These are phyloP conservation scores for Chouioia cunea DNA, from an alignment of 2,888 invertebrate species.

Conservation along the genomic window DNA sequence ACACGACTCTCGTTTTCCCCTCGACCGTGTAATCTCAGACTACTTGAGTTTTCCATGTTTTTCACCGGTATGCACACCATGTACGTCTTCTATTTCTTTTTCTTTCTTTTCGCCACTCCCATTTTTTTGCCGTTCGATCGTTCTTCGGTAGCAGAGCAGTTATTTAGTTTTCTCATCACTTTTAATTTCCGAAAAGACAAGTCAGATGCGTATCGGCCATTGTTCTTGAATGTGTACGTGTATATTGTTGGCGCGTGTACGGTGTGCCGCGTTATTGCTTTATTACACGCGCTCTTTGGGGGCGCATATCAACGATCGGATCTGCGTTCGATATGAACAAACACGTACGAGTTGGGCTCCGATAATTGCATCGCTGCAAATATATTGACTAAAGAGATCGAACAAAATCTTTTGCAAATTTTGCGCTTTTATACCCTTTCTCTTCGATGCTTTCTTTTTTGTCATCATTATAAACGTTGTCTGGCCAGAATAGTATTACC, in stretches of 20 bases:
- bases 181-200: slow-evolving; percentile 66
- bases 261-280: slow-evolving; percentile 43
- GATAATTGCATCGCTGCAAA: slow-evolving; percentile 62
- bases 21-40: slow-evolving; percentile 49
- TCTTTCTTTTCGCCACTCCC: neutral
- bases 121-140: slow-evolving; percentile 44
- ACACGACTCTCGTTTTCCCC: slow-evolving; percentile 47
- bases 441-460: neutral
- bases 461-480: neutral
- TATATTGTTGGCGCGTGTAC: slow-evolving; percentile 4
- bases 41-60: slow-evolving; percentile 8
- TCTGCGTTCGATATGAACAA: slow-evolving; percentile 46
- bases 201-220: slow-evolving; percentile 61
- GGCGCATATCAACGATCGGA: slow-evolving; percentile 60
- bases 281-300: slow-evolving; percentile 44
- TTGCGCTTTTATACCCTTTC: neutral
- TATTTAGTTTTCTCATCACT: slow-evolving; percentile 67
- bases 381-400: slow-evolving; percentile 39
- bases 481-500: neutral
- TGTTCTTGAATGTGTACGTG: slow-evolving; percentile 49
- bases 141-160: slow-evolving; percentile 43
- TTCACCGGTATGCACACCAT: no score
- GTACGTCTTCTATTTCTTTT: no score
- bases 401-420: neutral
- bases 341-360: slow-evolving; percentile 1